phyloP scores from a whole-genome alignment of 1,140 invertebrate species.

The Plodia interpunctella region DNA sequence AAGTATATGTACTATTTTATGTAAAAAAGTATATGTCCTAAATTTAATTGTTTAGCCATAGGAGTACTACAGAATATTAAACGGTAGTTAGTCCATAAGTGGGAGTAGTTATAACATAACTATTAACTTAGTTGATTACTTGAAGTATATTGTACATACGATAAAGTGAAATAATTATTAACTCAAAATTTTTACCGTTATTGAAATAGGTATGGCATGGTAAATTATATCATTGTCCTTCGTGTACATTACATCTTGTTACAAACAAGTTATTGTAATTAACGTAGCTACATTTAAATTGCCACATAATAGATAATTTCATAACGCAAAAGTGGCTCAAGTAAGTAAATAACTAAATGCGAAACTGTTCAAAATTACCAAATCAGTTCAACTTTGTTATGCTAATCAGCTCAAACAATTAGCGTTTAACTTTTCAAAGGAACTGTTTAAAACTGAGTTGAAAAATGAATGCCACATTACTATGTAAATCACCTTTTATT shows the following conservation, averaged over 20 bases:
- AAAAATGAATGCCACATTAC: constrained; percentile 12
- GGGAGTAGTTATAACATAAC: too few species aligned
- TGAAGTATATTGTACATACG: too few species aligned
- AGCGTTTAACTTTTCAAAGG: constrained; percentile 4
- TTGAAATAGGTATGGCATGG: too few species aligned
- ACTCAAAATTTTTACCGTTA: too few species aligned
- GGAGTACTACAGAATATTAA: too few species aligned
- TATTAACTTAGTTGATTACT: too few species aligned
- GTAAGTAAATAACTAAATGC: neutral
- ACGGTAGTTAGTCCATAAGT: too few species aligned
- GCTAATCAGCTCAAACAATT: constrained; percentile 14
- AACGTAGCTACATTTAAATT: neutral
- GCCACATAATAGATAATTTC: constrained; percentile 1
- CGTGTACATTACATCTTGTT: neutral
- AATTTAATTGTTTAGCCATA: too few species aligned
- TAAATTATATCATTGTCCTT: neutral
- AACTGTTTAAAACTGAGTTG: neutral
- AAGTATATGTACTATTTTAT: too few species aligned
- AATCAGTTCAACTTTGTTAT: constrained; percentile 18
- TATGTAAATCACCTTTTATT: constrained; percentile 17
- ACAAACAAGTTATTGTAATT: neutral
- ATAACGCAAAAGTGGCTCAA: neutral
- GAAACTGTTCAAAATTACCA: constrained; percentile 15
- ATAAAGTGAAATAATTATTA: too few species aligned
- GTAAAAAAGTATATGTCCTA: too few species aligned